Evolutionary conservation across 2,797 vertebrate genomes (phyloP), one percentile per base, ranked within the genome.

Genomic region (Pipistrellus pygmaeus): DNA sequence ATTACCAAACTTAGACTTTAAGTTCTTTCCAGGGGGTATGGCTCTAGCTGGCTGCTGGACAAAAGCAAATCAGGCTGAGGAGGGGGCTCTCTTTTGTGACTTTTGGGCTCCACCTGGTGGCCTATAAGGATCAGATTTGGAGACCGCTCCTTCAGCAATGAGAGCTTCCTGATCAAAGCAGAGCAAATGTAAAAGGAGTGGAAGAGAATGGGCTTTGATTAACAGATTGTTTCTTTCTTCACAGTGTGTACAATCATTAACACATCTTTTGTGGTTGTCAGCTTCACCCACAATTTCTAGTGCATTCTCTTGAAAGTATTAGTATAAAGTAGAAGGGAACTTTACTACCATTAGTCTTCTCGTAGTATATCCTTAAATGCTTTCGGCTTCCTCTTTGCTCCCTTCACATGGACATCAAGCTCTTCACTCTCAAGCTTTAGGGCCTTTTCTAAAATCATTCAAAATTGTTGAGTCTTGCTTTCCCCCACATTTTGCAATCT

Each of bases 101-200:
- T 93, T 38, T 44, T 97, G 98, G 97, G 98, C 98, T 98, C 98
- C 98, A 98, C 98, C 98, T 98, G 97, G 95, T 98, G 98, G 98
- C 97, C 68, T 97, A 3, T 38, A 35, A 7, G 3, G 89, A 92
- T 96, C 95, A 84, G 94, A 92, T 97, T 96, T 64, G 21, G 95
- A 35, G 84, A 62, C 64, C 96, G 92, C 78, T 76, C 66, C 46
- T 73, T 86, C 57, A 25, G 7, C 18, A n/a, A 1, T 8, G 38
- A 92, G 75, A 73, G 46, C 3, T 9, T 76, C 64, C 55, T 64
- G 55, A 57, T 84, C 41, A 23, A 68, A 94, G 76, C 27, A 27
- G 69, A 85, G 66, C 66, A 51, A 21, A 75, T 66, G 44, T 66
- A 64, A 78, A 27, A 53, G 32, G n/a, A 46, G 3, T 23, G 12